These are phyloP conservation scores for Melieria picta DNA, from an alignment of 2,888 invertebrate species.

Conservation along the genomic window DNA sequence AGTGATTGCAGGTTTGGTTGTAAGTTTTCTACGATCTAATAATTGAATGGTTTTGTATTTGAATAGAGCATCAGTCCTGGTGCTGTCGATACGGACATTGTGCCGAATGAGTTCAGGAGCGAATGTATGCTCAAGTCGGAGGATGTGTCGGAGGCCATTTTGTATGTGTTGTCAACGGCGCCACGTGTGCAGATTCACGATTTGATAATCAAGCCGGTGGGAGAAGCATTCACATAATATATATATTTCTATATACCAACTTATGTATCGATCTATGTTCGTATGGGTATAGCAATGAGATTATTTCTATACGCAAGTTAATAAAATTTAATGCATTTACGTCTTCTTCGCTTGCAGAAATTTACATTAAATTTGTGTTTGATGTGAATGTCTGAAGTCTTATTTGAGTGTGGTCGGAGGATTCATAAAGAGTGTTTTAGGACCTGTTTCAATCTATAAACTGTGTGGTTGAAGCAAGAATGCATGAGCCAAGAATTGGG, in stretches of 20 bases:
- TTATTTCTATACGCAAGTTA: too few relatives aligned
- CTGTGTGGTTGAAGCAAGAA: too few relatives aligned
- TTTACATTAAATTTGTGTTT: not conserved
- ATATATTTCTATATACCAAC: too few relatives aligned
- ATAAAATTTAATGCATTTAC: too few relatives aligned
- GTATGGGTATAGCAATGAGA: too few relatives aligned
- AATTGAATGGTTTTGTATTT: slow-evolving; percentile 20
- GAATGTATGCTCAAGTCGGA: slow-evolving; percentile 41
- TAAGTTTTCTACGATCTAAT: not conserved
- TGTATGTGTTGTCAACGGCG: slow-evolving; percentile 45
- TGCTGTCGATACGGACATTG: slow-evolving; percentile 44
- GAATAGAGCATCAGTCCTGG: slow-evolving; percentile 50
- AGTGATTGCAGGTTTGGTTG: not conserved
- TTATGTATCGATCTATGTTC: too few relatives aligned
- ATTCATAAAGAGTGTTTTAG: too few relatives aligned
- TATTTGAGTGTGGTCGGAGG: too few relatives aligned
- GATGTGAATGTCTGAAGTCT: too few relatives aligned
- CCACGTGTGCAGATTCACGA: slow-evolving; percentile 46
- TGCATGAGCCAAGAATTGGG: too few relatives aligned
- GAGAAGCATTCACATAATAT: slow-evolving; percentile 45
- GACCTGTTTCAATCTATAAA: too few relatives aligned
- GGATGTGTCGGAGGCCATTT: slow-evolving; percentile 47
- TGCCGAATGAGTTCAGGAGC: slow-evolving; percentile 1
- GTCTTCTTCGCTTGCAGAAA: too few relatives aligned
- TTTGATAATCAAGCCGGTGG: slow-evolving; percentile 54